A percentile compares a stretch with the other conserved stretches of the same genome.
Conservation (phyloP, 2,113 vertebrate species). For the Chlamydotis undulata region DNA sequence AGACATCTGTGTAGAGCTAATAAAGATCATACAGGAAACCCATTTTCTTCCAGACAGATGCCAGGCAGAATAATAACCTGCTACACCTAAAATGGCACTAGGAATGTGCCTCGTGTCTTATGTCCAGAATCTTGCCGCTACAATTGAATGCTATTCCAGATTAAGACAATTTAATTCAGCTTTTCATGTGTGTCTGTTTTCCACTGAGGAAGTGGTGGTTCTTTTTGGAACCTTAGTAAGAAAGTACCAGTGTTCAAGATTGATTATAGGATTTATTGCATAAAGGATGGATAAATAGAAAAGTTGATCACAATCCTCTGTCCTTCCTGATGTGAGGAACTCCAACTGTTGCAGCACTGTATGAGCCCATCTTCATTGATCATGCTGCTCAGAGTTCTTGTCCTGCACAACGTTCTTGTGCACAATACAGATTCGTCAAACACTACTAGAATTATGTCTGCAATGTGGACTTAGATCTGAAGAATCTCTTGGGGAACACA, state of each 20-base stretch:
- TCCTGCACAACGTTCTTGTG: not conserved
- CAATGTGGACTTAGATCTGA: not conserved
- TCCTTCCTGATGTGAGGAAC: not conserved
- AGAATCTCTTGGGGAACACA: not conserved
- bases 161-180: not conserved
- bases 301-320: not conserved
- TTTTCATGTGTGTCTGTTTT: not conserved
- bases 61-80: not conserved
- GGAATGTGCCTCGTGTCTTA: not conserved
- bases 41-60: not conserved
- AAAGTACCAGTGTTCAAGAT: not conserved
- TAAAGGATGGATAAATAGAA: not conserved
- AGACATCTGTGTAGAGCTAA: not conserved
- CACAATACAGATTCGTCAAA: not conserved
- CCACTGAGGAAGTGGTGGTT: not conserved
- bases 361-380: not conserved
- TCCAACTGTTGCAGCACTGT: rapidly evolving
- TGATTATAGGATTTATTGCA: not conserved
- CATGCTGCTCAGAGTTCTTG: not conserved
- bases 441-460: not conserved
- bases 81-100: not conserved
- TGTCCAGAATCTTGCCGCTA: not conserved
- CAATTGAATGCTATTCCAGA: not conserved
- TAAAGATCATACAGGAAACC: not conserved
- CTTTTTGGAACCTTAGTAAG: not conserved